Evolutionary conservation across 1,140 invertebrate species (phyloP).

Genomic region (Leucophenga varia): DNA sequence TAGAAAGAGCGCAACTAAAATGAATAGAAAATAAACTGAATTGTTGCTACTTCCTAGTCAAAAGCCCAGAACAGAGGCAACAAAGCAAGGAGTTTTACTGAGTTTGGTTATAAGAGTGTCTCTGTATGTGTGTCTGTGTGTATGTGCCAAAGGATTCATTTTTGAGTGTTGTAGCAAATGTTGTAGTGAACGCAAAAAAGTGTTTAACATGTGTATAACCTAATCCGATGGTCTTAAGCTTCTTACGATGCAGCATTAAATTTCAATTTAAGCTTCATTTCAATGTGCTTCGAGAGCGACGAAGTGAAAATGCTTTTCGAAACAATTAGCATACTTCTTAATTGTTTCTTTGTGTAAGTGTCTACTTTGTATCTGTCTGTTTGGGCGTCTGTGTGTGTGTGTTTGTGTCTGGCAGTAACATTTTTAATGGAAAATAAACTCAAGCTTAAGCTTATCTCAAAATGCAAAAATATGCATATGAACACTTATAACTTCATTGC

Average conservation of each 20-base stretch:
- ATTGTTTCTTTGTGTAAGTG: conserved; percentile 25
- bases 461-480: no score
- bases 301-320: conserved; percentile 46
- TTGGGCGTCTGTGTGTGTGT: neutral
- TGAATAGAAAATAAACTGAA: conserved; percentile 5
- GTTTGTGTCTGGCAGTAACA: conserved; percentile 14
- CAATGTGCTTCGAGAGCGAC: conserved; percentile 33
- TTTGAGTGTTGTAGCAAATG: conserved; percentile 14
- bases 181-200: conserved; percentile 29
- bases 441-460: conserved; percentile 21
- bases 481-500: no score
- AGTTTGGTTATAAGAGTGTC: no score
- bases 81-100: no score
- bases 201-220: conserved; percentile 46
- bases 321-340: conserved; percentile 48
- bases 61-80: no score
- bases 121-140: no score
- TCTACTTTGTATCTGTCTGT: no score
- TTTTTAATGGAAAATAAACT: conserved; percentile 47
- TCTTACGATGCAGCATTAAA: conserved; percentile 38
- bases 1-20: conserved; percentile 44
- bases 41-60: neutral
- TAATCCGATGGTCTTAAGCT: conserved; percentile 33
- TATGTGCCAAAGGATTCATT: no score
- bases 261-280: conserved; percentile 46